Evolutionary conservation across 2,888 invertebrate species (phyloP), one percentile per base, ranked within the genome.

Genomic region (Nomada fabriciana): DNA sequence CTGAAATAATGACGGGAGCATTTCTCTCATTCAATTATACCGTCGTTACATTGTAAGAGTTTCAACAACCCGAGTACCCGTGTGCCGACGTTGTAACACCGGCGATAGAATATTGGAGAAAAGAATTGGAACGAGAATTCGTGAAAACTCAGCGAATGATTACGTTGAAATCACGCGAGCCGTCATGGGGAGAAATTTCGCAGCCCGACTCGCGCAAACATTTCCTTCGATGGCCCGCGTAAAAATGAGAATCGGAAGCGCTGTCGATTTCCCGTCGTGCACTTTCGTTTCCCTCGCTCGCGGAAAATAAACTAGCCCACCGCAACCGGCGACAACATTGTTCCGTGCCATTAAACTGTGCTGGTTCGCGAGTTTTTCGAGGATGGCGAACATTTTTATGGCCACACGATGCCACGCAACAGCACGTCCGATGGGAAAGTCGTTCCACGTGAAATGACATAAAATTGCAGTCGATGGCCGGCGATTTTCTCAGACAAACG

Each of bases 261-360:
- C 50, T 2, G n/a, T 47, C 65, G 65, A 65, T 65, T 65, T 65
- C 50, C 65, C 13, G n/a, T 47, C n/a, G 25, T 43, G 61, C 15
- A n/a, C 29, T 47, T 47, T n/a, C 53, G 20, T 55, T 55, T 53
- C 47, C 42, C 47, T 23, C 43, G 74, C 67, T 57, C 68, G 85
- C 78, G 86, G 76, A 75, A 86, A 86, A 86, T 86, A 86, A 86
- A 86, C 86, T 77, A 78, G 70, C 47, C 76, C 65, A 47, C 70
- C 59, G 84, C 74, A 73, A 83, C 78, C 68, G 72, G 78, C 78
- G 79, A 76, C 87, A 85, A 79, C 85, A 81, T 82, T 84, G 87
- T 87, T 89, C 79, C 88, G 75, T 70, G 69, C 84, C 89, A 88
- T 88, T 87, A 84, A 84, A 86, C 81, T 71, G 61, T 70, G 78